These are phyloP conservation scores for Ranitomeya imitator DNA, from an alignment of 2,113 vertebrate species.

Conservation along the genomic window DNA sequence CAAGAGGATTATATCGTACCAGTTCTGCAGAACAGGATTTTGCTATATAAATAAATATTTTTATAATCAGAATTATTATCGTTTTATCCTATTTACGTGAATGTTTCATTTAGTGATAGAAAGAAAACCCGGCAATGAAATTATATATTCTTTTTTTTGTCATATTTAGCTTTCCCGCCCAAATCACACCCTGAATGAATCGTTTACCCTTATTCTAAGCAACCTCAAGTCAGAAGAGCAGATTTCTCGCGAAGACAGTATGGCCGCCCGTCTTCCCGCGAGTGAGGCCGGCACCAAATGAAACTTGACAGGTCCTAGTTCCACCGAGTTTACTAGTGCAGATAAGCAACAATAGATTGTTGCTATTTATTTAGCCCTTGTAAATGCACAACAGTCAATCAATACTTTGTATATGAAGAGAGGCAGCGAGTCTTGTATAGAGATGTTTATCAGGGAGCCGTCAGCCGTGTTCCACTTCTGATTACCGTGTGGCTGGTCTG, in stretches of 20 bases:
- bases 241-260: background rate
- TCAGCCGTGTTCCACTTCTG: constrained; percentile 70
- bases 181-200: background rate
- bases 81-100: too few species aligned
- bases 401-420: constrained; percentile 72
- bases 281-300: constrained; percentile 35
- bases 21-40: too few species aligned
- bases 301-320: constrained; percentile 51
- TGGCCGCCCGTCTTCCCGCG: constrained; percentile 46
- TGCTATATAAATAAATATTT: too few species aligned
- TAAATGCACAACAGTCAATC: constrained; percentile 69
- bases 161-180: too few species aligned
- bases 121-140: too few species aligned
- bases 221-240: background rate
- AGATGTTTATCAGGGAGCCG: constrained; percentile 81
- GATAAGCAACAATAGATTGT: constrained; percentile 64
- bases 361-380: constrained; percentile 69
- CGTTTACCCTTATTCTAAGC: background rate
- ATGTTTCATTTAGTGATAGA: too few species aligned
- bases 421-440: constrained; percentile 73
- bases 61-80: too few species aligned
- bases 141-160: too few species aligned
- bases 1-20: too few species aligned
- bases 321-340: constrained; percentile 54
- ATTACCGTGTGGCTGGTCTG: constrained; percentile 67